A percentile compares a stretch with the other conserved stretches of the same genome.
These are phyloP conservation scores for Ataeniobius toweri DNA, from an alignment of 2,797 vertebrate genomes.

Conservation along the genomic window DNA sequence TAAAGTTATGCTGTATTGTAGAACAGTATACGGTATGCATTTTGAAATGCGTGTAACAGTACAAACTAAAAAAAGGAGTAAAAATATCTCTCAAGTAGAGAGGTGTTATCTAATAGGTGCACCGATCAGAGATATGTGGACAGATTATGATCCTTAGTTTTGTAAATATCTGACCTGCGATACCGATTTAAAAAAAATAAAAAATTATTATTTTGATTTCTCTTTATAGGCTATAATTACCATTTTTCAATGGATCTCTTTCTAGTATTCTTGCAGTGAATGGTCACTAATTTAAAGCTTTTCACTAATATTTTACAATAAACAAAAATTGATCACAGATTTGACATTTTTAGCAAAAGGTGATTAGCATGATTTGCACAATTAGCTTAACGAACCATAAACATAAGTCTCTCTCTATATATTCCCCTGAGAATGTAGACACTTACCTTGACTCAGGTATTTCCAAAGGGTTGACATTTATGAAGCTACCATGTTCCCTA, in stretches of 20 bases:
- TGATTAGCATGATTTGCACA: not conserved
- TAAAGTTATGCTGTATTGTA: not conserved
- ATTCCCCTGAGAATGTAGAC: not conserved
- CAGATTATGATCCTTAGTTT: not conserved
- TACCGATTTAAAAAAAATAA: not conserved
- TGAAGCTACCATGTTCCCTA: not conserved
- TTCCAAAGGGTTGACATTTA: not conserved
- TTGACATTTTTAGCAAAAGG: not conserved
- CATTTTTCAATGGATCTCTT: not conserved
- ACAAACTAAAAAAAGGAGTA: not conserved
- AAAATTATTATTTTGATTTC: not conserved
- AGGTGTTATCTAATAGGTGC: not conserved
- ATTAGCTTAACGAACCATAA: not conserved
- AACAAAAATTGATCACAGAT: not conserved
- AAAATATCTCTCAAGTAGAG: not conserved
- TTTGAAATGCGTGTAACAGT: constrained; percentile 20
- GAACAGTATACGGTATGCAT: constrained; percentile 48
- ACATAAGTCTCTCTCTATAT: not conserved
- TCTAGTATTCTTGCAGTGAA: not conserved
- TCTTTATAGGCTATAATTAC: not conserved
- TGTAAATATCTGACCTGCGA: not conserved
- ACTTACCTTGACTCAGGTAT: not conserved
- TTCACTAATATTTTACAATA: not conserved
- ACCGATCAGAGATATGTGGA: not conserved
- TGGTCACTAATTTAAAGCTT: not conserved